Evolutionary conservation across 2,797 vertebrate genomes (phyloP).

Genomic region (Masticophis lateralis): DNA sequence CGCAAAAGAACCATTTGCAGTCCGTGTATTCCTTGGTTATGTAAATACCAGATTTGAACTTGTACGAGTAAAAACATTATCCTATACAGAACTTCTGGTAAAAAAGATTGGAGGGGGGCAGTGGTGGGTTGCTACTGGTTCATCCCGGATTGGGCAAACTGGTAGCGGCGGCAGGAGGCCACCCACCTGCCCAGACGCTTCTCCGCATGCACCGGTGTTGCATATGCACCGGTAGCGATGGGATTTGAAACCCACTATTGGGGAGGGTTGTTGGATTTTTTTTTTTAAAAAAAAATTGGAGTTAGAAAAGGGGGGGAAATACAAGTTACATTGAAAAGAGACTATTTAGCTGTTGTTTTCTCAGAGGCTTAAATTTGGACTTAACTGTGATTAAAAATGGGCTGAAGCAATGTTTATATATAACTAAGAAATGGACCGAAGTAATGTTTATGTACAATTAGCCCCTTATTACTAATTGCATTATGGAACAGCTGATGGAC

Average conservation of each 20-base stretch:
- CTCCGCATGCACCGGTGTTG: too few relatives aligned
- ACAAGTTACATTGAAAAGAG: constrained; percentile 46
- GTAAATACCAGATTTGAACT: background rate
- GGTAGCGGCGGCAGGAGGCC: too few relatives aligned
- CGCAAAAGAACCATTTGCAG: background rate
- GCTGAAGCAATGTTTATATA: constrained; percentile 5
- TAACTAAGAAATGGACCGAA: constrained; percentile 26
- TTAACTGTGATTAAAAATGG: constrained; percentile 33
- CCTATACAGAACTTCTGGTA: constrained; percentile 34
- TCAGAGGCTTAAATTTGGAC: constrained; percentile 41
- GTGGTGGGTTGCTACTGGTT: too few relatives aligned
- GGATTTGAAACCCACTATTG: too few relatives aligned
- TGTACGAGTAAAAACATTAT: background rate
- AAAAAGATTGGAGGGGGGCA: background rate
- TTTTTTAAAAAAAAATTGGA: constrained; percentile 35
- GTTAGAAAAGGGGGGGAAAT: background rate
- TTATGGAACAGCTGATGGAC: constrained; percentile 14
- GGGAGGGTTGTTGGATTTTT: background rate
- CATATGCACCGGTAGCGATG: too few relatives aligned
- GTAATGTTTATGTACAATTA: background rate
- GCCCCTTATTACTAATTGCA: background rate
- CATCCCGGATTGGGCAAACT: too few relatives aligned
- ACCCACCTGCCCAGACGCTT: too few relatives aligned
- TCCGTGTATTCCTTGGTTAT: background rate
- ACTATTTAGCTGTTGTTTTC: constrained; percentile 30